A percentile compares a stretch with the other conserved stretches of the same genome.
Evolutionary conservation across 2,797 vertebrate species (phyloP).

Genomic region (Chrosomus eos): DNA sequence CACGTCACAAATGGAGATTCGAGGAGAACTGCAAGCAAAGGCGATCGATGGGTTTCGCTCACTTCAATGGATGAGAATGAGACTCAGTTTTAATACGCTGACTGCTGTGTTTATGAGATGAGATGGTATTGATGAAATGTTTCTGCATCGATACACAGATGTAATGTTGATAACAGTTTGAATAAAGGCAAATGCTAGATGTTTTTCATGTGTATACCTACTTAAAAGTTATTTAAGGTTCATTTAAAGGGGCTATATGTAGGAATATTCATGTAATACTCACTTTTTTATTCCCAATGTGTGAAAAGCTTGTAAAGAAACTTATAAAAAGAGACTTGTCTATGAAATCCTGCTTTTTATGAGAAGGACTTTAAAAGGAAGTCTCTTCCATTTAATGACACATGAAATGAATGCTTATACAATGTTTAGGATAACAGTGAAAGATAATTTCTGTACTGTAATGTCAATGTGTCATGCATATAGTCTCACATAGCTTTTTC

Average conservation of each 20-base stretch:
- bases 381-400: not conserved
- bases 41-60: conserved; percentile 71
- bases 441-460: not conserved
- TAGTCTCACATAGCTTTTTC: not conserved
- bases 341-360: not conserved
- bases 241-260: not conserved
- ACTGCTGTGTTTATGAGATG: conserved; percentile 74
- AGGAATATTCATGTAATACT: not conserved
- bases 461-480: not conserved
- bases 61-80: conserved; percentile 64
- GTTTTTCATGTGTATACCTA: not conserved
- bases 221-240: not conserved
- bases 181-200: conserved; percentile 38
- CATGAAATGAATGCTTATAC: not conserved
- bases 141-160: conserved; percentile 25
- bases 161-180: conserved; percentile 21
- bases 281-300: not conserved
- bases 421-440: not conserved
- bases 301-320: not conserved
- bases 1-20: conserved; percentile 27
- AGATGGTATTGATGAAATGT: conserved; percentile 67
- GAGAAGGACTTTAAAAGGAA: not conserved
- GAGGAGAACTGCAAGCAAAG: conserved; percentile 59
- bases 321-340: not conserved
- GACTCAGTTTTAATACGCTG: conserved; percentile 76